A percentile compares a stretch with the other conserved stretches of the same genome.
These are phyloP conservation scores for Microplitis demolitor DNA, from an alignment of 1,140 invertebrate species.

Conservation along the genomic window DNA sequence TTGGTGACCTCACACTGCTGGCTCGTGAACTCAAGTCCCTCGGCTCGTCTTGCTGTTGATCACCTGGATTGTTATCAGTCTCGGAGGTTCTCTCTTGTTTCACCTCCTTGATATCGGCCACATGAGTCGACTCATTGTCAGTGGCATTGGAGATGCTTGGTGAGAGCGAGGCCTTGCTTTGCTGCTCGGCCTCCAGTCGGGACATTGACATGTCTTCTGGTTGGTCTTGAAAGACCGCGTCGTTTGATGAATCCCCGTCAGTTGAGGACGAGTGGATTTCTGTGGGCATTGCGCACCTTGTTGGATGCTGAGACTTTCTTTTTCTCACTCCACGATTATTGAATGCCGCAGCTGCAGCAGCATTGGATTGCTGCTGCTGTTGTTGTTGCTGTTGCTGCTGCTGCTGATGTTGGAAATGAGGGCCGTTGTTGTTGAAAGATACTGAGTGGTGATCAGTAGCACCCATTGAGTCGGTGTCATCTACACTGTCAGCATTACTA, in stretches of 20 bases:
- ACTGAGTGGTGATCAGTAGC: constrained; percentile 46
- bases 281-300: constrained; percentile 72
- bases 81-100: background rate
- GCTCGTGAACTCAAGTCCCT: constrained; percentile 56
- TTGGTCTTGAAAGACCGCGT: constrained; percentile 65
- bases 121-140: constrained; percentile 38
- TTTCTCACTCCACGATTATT: constrained; percentile 68
- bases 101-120: constrained; percentile 28
- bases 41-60: constrained; percentile 48
- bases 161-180: constrained; percentile 43
- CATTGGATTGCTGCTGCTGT: too few relatives aligned
- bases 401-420: constrained; percentile 27
- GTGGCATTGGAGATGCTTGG: constrained; percentile 30
- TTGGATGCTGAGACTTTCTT: constrained; percentile 91
- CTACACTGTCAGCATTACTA: constrained; percentile 75
- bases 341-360: constrained; percentile 12
- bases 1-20: constrained; percentile 45
- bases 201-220: constrained; percentile 68
- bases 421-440: constrained; percentile 38
- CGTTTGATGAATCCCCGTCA: constrained; percentile 71
- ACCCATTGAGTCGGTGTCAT: constrained; percentile 67
- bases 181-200: constrained; percentile 49
- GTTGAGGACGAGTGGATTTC: constrained; percentile 67
- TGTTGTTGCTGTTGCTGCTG: too few relatives aligned
- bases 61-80: constrained; percentile 30